Evolutionary conservation across 1,140 invertebrate genomes (phyloP).

Genomic region (Drosophila elegans): DNA sequence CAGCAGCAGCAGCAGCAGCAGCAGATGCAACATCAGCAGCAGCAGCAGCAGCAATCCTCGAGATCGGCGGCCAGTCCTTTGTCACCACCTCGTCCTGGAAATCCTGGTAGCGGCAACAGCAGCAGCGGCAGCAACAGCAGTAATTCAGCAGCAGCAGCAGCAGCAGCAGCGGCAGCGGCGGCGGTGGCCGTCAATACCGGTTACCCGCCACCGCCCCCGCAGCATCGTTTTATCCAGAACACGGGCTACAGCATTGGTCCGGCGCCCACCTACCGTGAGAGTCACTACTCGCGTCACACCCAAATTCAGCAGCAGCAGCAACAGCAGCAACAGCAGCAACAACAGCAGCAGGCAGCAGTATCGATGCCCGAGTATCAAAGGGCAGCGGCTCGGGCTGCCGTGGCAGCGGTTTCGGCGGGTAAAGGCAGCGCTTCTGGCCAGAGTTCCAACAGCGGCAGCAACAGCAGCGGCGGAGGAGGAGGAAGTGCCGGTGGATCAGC

Average conservation of each 20-base stretch:
- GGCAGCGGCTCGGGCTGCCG: constrained; percentile 37
- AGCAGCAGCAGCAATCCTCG: constrained; percentile 68
- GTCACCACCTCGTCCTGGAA: constrained; percentile 78
- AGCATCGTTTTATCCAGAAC: constrained; percentile 72
- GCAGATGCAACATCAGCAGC: constrained; percentile 50
- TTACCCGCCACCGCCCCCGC: constrained; percentile 59
- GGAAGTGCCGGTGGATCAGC: constrained; percentile 5
- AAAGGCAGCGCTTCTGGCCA: constrained; percentile 13
- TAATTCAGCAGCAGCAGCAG: constrained; percentile 49
- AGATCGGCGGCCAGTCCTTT: constrained; percentile 80
- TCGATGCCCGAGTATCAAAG: constrained; percentile 68
- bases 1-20: constrained; percentile 55
- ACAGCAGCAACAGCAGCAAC: constrained; percentile 5
- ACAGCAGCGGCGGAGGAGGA: neutral
- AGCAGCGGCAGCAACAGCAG: constrained; percentile 15
- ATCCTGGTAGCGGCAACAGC: constrained; percentile 23
- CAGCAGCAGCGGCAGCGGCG: constrained; percentile 51
- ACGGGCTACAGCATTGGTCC: constrained; percentile 58
- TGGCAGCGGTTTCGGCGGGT: constrained; percentile 21
- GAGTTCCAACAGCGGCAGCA: constrained; percentile 11
- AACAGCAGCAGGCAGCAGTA: constrained; percentile 18
- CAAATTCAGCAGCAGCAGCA: constrained; percentile 48
- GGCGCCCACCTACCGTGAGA: constrained; percentile 75
- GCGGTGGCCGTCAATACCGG: constrained; percentile 63
- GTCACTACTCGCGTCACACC: constrained; percentile 75